Base-by-base conservation (phyloP, 2,888 invertebrate species). In the Nomada goodeniana region DNA sequence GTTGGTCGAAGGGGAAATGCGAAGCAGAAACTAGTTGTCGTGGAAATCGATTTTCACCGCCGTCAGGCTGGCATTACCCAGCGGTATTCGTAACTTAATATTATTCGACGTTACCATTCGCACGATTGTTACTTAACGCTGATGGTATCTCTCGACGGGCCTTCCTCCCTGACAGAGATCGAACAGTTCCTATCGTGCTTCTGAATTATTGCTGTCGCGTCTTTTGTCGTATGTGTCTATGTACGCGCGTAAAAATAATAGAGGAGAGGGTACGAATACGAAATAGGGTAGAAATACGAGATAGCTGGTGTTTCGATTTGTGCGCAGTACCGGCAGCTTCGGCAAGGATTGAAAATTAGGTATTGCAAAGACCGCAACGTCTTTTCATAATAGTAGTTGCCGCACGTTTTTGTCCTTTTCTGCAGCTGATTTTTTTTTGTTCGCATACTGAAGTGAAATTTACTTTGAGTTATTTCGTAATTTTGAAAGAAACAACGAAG, bases 1-100 rank as follows among this genome's bases (percentile, higher is more conserved):
- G 59, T 60, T 64, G 75, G 63, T 59, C 57, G 65, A 76, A 57
- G 80, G 63, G 75, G 65, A 71, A 73, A 79, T 78, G 64, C 73
- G 72, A 78, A 67, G 77, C 73, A 76, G 80, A 86, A 88, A 88
- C 88, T 88, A 88, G 86, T 86, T 86, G 86, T 82, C 85, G 85
- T 80, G 88, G 85, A 88, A 88, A 88, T 88, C 88, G 88, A 88
- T 88, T 88, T 88, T 82, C 88, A 60, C 75, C 76, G 79, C 76
- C 76, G 79, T 67, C 70, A 70, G 71, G 53, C 71, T 78, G 82
- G 80, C 82, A 82, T 86, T 88, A 84, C 86, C 86, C 84, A 80
- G 50, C 76, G 85, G 87, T 84, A 88, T 90, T 86, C 85, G 87
- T 89, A 89, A 89, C 88, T 86, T 89, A 88, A 88, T 88, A 88